Evolutionary conservation across 2,888 invertebrate species (phyloP).

Genomic region (Cephus nigrinus): DNA sequence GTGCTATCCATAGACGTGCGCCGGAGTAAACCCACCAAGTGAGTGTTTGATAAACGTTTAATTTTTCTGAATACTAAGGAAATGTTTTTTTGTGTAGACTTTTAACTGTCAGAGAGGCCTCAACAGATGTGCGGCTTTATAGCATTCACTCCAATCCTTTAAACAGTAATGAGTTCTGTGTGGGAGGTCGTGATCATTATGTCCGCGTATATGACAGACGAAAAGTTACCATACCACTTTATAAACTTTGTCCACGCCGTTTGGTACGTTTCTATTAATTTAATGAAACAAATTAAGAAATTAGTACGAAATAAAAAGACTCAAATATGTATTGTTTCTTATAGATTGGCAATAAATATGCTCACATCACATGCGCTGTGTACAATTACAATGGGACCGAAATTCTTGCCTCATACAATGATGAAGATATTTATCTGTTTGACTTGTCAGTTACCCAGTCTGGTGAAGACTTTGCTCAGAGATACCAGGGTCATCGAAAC

Average conservation of each 20-base stretch:
- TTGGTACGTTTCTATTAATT: conserved; percentile 59
- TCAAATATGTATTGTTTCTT: neutral
- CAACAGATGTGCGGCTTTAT: conserved; percentile 81
- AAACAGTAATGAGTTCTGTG: conserved; percentile 80
- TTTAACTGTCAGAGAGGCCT: conserved; percentile 70
- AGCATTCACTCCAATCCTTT: conserved; percentile 88
- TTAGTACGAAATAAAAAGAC: neutral
- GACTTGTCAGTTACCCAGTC: conserved; percentile 71
- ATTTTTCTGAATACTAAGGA: neutral
- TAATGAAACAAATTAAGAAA: neutral
- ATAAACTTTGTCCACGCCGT: conserved; percentile 74
- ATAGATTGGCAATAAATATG: conserved; percentile 57
- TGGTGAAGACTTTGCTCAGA: conserved; percentile 67
- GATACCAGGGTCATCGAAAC: conserved; percentile 74
- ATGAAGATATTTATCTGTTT: conserved; percentile 92
- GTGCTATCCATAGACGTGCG: conserved; percentile 87
- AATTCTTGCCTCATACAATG: conserved; percentile 93
- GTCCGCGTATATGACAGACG: conserved; percentile 83
- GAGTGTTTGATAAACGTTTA: conserved; percentile 40
- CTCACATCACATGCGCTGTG: conserved; percentile 88
- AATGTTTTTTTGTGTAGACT: conserved; percentile 61
- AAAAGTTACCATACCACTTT: conserved; percentile 68
- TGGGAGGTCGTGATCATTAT: conserved; percentile 84
- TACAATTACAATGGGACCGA: conserved; percentile 93
- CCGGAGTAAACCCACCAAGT: conserved; percentile 75